Conservation (phyloP, 1,140 invertebrate genomes). For the Drosophila aff. region DNA sequence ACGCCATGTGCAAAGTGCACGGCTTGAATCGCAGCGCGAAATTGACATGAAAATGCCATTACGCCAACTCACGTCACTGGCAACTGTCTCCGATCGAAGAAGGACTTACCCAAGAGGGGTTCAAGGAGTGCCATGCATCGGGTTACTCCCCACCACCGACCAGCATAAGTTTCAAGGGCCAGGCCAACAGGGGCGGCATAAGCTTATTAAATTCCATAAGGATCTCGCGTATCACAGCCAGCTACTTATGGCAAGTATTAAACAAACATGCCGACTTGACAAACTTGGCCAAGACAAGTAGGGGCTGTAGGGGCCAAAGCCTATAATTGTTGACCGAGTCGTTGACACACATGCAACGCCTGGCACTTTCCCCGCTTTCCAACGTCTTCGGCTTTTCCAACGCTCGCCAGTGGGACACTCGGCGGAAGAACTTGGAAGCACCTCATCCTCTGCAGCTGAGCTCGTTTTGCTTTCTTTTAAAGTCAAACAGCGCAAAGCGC, state of each 20-base stretch:
- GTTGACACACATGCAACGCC: slow-evolving; percentile 74
- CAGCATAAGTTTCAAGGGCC: slow-evolving; percentile 6
- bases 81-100: slow-evolving; percentile 22
- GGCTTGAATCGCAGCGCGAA: slow-evolving; percentile 4
- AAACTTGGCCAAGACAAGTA: slow-evolving; percentile 54
- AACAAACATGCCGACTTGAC: slow-evolving; percentile 70
- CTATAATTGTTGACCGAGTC: slow-evolving; percentile 81
- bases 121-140: not conserved
- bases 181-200: slow-evolving; percentile 40
- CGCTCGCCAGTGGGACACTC: slow-evolving; percentile 5
- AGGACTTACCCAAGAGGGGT: not conserved
- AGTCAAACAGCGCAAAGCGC: not conserved
- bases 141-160: not conserved
- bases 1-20: slow-evolving; percentile 13
- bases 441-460: not conserved
- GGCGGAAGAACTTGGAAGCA: not conserved
- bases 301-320: slow-evolving; percentile 55
- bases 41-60: slow-evolving; percentile 45
- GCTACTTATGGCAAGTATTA: slow-evolving; percentile 79
- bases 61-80: slow-evolving; percentile 11
- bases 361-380: slow-evolving; percentile 39
- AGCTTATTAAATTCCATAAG: slow-evolving; percentile 81
- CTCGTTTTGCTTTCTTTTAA: not conserved
- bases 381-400: not conserved
- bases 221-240: slow-evolving; percentile 68